Base-by-base conservation (phyloP, 2,888 invertebrate genomes). In the Lampropteryx suffumata region DNA sequence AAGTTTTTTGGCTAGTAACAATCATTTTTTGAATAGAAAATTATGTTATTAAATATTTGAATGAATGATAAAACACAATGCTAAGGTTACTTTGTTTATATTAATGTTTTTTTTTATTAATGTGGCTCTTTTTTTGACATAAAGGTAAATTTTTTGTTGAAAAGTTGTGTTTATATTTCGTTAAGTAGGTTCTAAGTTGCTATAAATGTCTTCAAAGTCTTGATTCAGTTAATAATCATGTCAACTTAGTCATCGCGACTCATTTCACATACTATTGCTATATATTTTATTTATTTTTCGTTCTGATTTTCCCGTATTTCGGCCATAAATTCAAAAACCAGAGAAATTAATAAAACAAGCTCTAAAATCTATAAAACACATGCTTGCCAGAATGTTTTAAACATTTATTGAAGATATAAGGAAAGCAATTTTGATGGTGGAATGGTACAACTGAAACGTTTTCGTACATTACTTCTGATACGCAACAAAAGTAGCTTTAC, bases 331-430 rank as follows among this genome's bases (percentile, higher is more conserved):
- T 64, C 36, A 61, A 61, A 75, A 77, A 76, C 69, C 76, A 67
- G 73, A 77, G 72, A 79, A 79, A 83, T 81, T 82, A 84, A 86
- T 85, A 84, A 77, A 87, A 85, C 85, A 86, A 82, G 79, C 82
- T 74, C 79, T 87, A 79, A 82, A 82, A 78, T 65, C 77, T 72
- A 88, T 89, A 87, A 87, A 87, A 87, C 85, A 89, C 88, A 88
- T 88, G 88, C 86, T 89, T 82, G 81, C 82, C 65, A 67, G 74
- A 64, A 80, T 84, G 80, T 82, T 86, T 86, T 81, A 84, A 86
- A 86, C 82, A 84, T 86, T 85, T 86, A 83, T 84, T 82, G 79
- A 76, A 82, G 83, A 81, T 82, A 84, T 80, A 84, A 84, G 78
- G 76, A 82, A 84, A 84, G 80, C 84, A 84, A 84, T 87, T 84